Conservation (phyloP, 2,797 vertebrate genomes). For the Liasis olivaceus region DNA sequence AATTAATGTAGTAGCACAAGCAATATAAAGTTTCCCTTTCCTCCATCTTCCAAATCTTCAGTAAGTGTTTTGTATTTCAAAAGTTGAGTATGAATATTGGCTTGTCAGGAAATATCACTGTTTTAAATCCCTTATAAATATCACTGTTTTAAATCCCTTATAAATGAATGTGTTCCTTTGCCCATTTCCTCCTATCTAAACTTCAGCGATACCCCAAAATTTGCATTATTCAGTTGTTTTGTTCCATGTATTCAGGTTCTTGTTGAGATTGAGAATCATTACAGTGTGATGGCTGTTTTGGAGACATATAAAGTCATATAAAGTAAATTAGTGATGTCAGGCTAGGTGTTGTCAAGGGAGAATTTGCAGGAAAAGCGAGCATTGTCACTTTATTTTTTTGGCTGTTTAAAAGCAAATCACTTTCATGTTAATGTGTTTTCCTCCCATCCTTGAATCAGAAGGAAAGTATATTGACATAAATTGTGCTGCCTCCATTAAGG, state of each 20-base stretch:
- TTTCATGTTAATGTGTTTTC: neutral
- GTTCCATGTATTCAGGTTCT: constrained; percentile 19
- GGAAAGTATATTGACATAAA: neutral
- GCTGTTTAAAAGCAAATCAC: neutral
- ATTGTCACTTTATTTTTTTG: neutral
- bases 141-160: neutral
- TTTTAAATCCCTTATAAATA: neutral
- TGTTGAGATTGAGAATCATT: constrained; percentile 43
- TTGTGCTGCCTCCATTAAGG: neutral
- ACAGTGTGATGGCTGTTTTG: constrained; percentile 5
- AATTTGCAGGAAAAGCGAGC: neutral
- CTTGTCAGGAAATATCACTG: neutral
- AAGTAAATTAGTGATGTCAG: constrained; percentile 20
- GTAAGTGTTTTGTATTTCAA: neutral
- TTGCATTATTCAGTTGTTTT: constrained; percentile 16
- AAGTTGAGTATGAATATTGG: neutral
- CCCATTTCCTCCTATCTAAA: constrained; percentile 20
- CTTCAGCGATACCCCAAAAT: neutral
- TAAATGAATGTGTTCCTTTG: neutral
- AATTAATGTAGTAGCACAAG: neutral
- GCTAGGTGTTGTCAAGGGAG: constrained; percentile 1
- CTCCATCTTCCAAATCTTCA: neutral
- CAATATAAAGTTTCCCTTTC: neutral
- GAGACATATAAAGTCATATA: neutral
- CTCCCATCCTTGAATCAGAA: neutral